A percentile compares a stretch with the other conserved stretches of the same genome.
These are phyloP conservation scores for Torymus auratus DNA, from an alignment of 2,888 invertebrate species.

Conservation along the genomic window DNA sequence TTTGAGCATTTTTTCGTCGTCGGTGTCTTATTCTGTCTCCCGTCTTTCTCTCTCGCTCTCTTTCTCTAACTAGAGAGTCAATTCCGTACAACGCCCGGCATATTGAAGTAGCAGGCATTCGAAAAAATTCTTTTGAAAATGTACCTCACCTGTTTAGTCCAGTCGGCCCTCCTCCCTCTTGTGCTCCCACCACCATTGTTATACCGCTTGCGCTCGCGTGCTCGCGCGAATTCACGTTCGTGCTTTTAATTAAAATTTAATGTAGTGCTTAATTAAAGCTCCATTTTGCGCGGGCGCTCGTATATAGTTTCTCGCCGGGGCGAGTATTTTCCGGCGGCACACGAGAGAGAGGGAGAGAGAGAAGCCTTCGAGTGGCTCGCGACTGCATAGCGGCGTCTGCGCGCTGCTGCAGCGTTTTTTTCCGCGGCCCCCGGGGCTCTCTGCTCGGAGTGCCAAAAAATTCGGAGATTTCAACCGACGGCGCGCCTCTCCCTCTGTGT, in stretches of 20 bases:
- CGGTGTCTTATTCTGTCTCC: no score
- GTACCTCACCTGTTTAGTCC: conserved; percentile 40
- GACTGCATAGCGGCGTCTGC: neutral
- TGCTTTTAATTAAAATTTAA: conserved; percentile 61
- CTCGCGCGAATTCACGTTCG: conserved; percentile 54
- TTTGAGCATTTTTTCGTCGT: no score
- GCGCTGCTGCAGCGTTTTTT: neutral
- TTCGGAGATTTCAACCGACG: conserved; percentile 72
- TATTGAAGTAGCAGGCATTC: conserved; percentile 54
- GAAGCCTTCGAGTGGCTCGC: conserved; percentile 48
- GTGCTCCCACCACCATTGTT: conserved; percentile 50
- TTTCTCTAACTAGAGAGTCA: no score
- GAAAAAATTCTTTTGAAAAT: conserved; percentile 59
- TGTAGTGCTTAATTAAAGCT: conserved; percentile 61
- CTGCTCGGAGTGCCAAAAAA: conserved; percentile 62
- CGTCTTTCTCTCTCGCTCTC: no score
- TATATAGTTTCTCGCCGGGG: conserved; percentile 53
- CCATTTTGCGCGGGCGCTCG: conserved; percentile 63
- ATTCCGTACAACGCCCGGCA: neutral
- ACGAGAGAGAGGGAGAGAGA: neutral
- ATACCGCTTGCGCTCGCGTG: conserved; percentile 51
- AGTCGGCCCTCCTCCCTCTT: conserved; percentile 2
- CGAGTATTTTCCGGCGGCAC: conserved; percentile 50
- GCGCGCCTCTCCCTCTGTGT: conserved; percentile 53
- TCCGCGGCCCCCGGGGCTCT: neutral